Evolutionary conservation across 2,888 invertebrate species (phyloP).

Genomic region (Schrankia costaestrigalis): DNA sequence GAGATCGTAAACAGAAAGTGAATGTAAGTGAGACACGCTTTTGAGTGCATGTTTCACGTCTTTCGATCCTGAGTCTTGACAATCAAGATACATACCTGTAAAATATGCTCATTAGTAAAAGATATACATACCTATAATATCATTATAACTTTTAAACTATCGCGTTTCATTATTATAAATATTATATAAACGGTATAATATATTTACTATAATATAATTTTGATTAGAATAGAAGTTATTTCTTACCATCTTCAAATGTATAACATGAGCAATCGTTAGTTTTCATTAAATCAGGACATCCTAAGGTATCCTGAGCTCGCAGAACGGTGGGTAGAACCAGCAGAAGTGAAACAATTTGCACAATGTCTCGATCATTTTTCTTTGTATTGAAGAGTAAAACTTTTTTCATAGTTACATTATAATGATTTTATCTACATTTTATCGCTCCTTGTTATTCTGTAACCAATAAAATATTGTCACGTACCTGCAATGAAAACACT

Average conservation of each 20-base stretch:
- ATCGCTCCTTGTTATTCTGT: constrained; percentile 50
- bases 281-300: constrained; percentile 86
- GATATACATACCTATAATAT: too few species aligned
- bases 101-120: too few species aligned
- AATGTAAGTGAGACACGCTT: constrained; percentile 86
- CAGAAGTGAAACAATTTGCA: constrained; percentile 68
- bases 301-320: constrained; percentile 76
- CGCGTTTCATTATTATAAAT: too few species aligned
- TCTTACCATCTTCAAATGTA: constrained; percentile 91
- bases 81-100: constrained; percentile 90
- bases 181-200: too few species aligned
- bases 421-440: constrained; percentile 53
- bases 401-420: constrained; percentile 77
- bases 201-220: neutral
- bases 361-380: constrained; percentile 62
- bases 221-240: constrained; percentile 13
- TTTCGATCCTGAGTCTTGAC: constrained; percentile 88
- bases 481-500: too few species aligned
- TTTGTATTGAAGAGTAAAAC: constrained; percentile 58
- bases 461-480: constrained; percentile 41
- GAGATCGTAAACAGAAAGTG: constrained; percentile 92
- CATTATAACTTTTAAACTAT: too few species aligned
- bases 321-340: constrained; percentile 67
- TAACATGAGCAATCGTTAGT: constrained; percentile 93
- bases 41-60: constrained; percentile 88